A percentile compares a stretch with the other conserved stretches of the same genome.
Evolutionary conservation across 2,797 vertebrate species (phyloP).

Genomic region (Allobates femoralis): DNA sequence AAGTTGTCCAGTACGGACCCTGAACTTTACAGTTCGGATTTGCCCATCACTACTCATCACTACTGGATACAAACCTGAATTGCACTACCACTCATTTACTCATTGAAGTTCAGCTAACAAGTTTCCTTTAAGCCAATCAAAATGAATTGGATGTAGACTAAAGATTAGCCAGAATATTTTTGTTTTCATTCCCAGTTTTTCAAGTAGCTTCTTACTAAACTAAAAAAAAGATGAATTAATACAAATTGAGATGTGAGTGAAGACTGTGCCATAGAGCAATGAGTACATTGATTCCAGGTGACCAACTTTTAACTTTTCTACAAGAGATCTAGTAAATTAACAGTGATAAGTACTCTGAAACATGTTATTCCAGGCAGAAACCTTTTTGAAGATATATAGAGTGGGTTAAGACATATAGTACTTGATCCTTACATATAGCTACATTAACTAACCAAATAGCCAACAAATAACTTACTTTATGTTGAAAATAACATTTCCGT

Average conservation of each 20-base stretch:
- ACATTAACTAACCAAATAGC: constrained; percentile 48
- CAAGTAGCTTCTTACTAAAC: background rate
- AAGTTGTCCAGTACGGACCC: no score
- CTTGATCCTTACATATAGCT: constrained; percentile 47
- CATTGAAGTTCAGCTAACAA: no score
- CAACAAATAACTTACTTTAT: constrained; percentile 67
- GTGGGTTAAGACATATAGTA: constrained; percentile 29
- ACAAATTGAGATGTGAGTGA: constrained; percentile 34
- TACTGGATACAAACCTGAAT: no score
- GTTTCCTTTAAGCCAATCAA: no score
- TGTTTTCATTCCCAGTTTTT: background rate
- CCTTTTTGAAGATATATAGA: constrained; percentile 20
- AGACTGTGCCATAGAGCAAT: constrained; percentile 24
- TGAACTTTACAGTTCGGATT: no score
- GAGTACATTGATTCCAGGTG: constrained; percentile 55
- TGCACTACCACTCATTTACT: no score
- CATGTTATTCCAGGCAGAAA: constrained; percentile 28
- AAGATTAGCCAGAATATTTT: background rate
- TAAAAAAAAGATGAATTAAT: background rate
- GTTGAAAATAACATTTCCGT: constrained; percentile 64
- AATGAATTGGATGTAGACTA: background rate
- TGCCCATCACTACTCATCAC: no score
- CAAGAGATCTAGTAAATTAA: constrained; percentile 29
- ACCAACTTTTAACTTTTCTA: constrained; percentile 37
- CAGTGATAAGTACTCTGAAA: constrained; percentile 40